Evolutionary conservation across 2,797 vertebrate genomes (phyloP), one percentile per base, ranked within the genome.

Genomic region (Dermochelys coriacea): DNA sequence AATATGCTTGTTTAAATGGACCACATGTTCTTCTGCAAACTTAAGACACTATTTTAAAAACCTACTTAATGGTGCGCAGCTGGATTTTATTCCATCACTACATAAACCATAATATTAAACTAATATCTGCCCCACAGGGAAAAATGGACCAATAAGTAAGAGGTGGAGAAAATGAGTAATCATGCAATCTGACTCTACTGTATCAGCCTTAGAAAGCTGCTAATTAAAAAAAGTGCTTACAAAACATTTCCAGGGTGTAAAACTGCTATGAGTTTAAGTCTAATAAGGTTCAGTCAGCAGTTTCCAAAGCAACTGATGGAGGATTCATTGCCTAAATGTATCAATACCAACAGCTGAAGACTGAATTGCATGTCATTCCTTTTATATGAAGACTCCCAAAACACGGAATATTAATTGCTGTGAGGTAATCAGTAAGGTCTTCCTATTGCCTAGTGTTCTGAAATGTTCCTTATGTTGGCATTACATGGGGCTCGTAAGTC

Each of bases 1-100:
- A n/a, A 82, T 8, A 74, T 3, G 71, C 41, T 11, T 16, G 12
- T 80, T 83, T 41, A 80, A 54, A 12, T 3, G 3, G 80, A 29
- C 34, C 54, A 27, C 6, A 1, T 0, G 6, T 3, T 41, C 64
- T 54, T 64, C 55, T 15, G 5, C 50, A 4, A 61, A 1, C 14
- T 9, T 10, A 21, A 82, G 27, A 14, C 3, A 3, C 12, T 19
- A 31, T 25, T n/a, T 47, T 45, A 14, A 47, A 31, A 19, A 2
- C 8, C 41, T 7, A 34, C 68, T 29, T 23, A 54, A 64, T 5
- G 77, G 47, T 12, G 23, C 15, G 12, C 15, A 12, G 1, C 31
- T 3, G 1, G 12, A 37, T 37, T 54, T 0, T 2, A 5, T 37
- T 15, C 8, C 15, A 55, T 5, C 27, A n/a, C 15, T 5, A 10